phyloP scores from a whole-genome alignment of 2,113 vertebrate species.

The Centrocercus urophasianus region DNA sequence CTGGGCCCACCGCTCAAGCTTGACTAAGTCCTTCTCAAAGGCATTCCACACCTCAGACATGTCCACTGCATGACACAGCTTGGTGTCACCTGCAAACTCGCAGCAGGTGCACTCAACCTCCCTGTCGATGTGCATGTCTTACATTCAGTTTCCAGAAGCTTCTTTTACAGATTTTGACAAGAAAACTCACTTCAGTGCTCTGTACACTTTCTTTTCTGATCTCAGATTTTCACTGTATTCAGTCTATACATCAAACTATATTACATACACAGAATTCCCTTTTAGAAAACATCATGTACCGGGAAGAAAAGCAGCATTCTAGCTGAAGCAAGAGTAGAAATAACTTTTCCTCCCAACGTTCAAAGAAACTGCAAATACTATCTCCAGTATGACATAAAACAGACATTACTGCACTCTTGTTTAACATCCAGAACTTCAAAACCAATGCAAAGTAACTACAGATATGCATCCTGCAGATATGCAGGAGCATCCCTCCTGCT shows the following conservation, averaged over 20 bases:
- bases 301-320: not conserved
- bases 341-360: not conserved
- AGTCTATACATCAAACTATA: not conserved
- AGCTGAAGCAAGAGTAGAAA: not conserved
- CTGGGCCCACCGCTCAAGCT: no score
- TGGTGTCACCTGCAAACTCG: no score
- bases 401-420: not conserved
- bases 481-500: not conserved
- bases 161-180: not conserved
- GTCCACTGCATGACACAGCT: no score
- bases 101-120: no score
- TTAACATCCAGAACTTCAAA: not conserved
- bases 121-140: not conserved
- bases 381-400: not conserved
- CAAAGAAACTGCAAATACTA: not conserved
- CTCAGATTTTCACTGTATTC: not conserved
- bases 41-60: no score
- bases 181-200: not conserved
- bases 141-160: not conserved
- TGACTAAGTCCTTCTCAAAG: no score
- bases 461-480: no score
- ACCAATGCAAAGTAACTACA: not conserved
- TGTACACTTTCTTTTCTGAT: not conserved
- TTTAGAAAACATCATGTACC: not conserved
- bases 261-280: not conserved